Percentiles rank a stretch among this genome's conserved stretches.
phyloP scores from a whole-genome alignment of 2,797 vertebrate genomes.

The Silurus aristotelis region DNA sequence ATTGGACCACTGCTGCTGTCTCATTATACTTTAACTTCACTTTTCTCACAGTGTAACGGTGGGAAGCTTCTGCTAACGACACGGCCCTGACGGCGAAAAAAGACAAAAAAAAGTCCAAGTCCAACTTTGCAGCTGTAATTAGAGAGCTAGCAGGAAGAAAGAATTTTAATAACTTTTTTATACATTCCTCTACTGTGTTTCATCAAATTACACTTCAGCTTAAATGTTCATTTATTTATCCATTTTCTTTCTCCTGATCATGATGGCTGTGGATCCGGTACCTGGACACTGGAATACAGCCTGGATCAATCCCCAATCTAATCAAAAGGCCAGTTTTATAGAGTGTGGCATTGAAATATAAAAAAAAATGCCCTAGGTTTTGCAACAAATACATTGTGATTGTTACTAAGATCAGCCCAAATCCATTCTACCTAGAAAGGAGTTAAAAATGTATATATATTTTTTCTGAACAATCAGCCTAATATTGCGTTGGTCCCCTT shows the following conservation, averaged over 20 bases:
- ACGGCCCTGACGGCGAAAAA: not conserved
- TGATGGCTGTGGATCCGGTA: not conserved
- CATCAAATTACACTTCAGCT: not conserved
- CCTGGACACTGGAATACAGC: not conserved
- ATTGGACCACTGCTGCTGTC: constrained; percentile 37
- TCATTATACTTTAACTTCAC: constrained; percentile 43
- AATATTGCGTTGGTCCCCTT: too few relatives aligned
- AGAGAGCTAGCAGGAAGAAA: constrained; percentile 12
- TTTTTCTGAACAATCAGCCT: too few relatives aligned
- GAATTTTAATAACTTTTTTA: constrained; percentile 5
- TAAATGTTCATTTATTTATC: not conserved
- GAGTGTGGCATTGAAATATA: too few relatives aligned
- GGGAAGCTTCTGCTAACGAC: constrained; percentile 17
- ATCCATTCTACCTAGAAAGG: too few relatives aligned
- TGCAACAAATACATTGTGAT: too few relatives aligned
- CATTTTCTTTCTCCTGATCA: not conserved
- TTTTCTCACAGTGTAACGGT: constrained; percentile 21
- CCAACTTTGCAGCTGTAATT: constrained; percentile 17
- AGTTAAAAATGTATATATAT: too few relatives aligned
- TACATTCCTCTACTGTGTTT: not conserved
- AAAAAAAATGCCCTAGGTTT: too few relatives aligned
- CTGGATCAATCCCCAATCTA: not conserved
- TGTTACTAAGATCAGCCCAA: too few relatives aligned
- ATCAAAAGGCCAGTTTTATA: too few relatives aligned
- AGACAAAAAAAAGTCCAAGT: not conserved